Evolutionary conservation across 1,140 invertebrate genomes (phyloP), one percentile per base, ranked within the genome.

Genomic region (Cyclina sinensis): DNA sequence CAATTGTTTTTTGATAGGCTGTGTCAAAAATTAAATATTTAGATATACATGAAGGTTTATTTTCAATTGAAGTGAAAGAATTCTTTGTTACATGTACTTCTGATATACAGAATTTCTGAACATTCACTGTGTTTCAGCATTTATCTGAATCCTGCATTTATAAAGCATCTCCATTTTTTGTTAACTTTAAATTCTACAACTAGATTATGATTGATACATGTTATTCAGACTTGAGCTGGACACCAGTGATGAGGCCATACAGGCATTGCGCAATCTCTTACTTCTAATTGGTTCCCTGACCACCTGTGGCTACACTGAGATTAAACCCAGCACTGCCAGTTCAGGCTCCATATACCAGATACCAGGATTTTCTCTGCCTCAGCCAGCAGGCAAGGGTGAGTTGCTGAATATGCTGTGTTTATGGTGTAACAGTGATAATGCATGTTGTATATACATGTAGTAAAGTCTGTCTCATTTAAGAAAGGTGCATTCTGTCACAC

Each of bases 271-370:
- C 86, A 99, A 99, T 96, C 96, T 99, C 84, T 98, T 99, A 0
- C 96, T 99, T 59, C 97, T 99, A 97, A 97, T 99, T 87, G 98
- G 98, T 12, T 99, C 98, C 24, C 96, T 99, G 39, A 98, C 98
- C 92, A 98, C 98, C 96, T 99, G 98, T 95, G 98, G 98, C 57
- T 98, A 98, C 94, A 97, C 97, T 7, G 98, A 99, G 95, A 96
- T 99, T 62, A 96, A 96, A 90, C 96, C 96, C 21, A 95, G 94
- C 62, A 93, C 95, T 43, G 95, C 95, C 39, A 98, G 97, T 43
- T 97, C 97, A 57, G 97, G 97, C 57, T 98, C 98, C 27, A 96
- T 99, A 27, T 99, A 99, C 95, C 98, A 99, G 96, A 97, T 99
- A 96, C 97, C 98, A 91, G 98, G 98, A 7, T 99, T 99, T 94